phyloP scores from a whole-genome alignment of 2,888 invertebrate genomes.

The Ormyrus thymus region DNA sequence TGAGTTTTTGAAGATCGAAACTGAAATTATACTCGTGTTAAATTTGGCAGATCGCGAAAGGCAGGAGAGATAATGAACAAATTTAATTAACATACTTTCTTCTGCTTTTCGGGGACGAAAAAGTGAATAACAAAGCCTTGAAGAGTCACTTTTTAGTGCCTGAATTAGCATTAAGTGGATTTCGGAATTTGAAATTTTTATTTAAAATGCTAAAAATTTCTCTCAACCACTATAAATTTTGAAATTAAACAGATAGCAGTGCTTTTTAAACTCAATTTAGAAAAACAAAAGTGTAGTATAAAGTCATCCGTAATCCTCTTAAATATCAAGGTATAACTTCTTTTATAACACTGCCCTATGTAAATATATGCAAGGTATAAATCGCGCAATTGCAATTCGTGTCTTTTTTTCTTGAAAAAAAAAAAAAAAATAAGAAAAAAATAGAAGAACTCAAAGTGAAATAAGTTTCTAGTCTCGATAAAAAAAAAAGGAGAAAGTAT shows the following conservation, averaged over 20 bases:
- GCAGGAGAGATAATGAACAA: neutral
- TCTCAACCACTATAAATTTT: too few relatives aligned
- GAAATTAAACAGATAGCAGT: too few relatives aligned
- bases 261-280: too few relatives aligned
- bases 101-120: constrained; percentile 4
- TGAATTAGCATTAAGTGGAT: constrained; percentile 52
- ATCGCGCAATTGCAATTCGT: constrained; percentile 33
- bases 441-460: neutral
- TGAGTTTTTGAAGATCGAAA: constrained; percentile 10
- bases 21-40: neutral
- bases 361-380: constrained; percentile 38
- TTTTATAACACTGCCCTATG: constrained; percentile 52
- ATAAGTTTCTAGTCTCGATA: constrained; percentile 26
- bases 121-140: constrained; percentile 56
- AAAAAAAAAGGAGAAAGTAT: neutral
- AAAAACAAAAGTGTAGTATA: neutral
- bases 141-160: constrained; percentile 61
- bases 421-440: constrained; percentile 16
- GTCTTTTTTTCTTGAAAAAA: constrained; percentile 44
- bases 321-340: constrained; percentile 28
- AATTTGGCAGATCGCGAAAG: neutral
- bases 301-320: constrained; percentile 27
- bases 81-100: neutral
- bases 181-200: constrained; percentile 31
- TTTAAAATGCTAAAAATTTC: neutral